Evolutionary conservation across 2,888 invertebrate species (phyloP).

Genomic region (Lepas anatifera): DNA sequence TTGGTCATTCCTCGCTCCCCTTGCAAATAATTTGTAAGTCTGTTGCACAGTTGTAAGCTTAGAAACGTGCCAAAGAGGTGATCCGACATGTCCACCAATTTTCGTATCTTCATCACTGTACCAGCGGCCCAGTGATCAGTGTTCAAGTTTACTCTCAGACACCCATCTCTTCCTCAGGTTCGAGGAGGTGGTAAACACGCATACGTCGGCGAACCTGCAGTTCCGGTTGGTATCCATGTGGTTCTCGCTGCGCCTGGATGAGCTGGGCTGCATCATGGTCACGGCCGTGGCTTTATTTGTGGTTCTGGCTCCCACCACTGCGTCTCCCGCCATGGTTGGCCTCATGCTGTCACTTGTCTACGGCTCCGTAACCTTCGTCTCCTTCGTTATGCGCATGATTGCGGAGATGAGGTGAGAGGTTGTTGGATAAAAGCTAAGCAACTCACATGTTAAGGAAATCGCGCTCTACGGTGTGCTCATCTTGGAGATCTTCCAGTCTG

Average conservation of each 20-base stretch:
- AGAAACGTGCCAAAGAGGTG: too few species aligned
- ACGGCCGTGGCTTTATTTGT: constrained; percentile 37
- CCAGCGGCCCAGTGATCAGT: too few species aligned
- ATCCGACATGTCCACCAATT: too few species aligned
- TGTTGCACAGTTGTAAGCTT: constrained; percentile 36
- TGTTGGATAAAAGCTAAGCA: too few species aligned
- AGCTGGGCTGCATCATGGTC: constrained; percentile 33
- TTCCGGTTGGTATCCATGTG: constrained; percentile 37
- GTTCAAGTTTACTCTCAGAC: too few species aligned
- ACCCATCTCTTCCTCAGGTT: too few species aligned
- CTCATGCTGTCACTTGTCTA: constrained; percentile 42
- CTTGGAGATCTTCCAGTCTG: too few species aligned
- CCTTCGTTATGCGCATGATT: background rate
- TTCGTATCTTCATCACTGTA: too few species aligned
- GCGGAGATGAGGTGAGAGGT: background rate
- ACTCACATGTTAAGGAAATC: too few species aligned
- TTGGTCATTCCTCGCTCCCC: constrained; percentile 38
- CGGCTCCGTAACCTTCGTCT: constrained; percentile 27
- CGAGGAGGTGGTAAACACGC: constrained; percentile 33
- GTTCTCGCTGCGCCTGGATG: constrained; percentile 37
- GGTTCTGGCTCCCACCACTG: constrained; percentile 34
- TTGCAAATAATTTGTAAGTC: constrained; percentile 34
- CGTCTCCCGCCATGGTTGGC: constrained; percentile 40
- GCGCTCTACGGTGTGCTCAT: constrained; percentile 38
- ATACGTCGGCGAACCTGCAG: constrained; percentile 36